Base-by-base conservation (phyloP, 2,888 invertebrate species). In the Leucoptera coffeella region DNA sequence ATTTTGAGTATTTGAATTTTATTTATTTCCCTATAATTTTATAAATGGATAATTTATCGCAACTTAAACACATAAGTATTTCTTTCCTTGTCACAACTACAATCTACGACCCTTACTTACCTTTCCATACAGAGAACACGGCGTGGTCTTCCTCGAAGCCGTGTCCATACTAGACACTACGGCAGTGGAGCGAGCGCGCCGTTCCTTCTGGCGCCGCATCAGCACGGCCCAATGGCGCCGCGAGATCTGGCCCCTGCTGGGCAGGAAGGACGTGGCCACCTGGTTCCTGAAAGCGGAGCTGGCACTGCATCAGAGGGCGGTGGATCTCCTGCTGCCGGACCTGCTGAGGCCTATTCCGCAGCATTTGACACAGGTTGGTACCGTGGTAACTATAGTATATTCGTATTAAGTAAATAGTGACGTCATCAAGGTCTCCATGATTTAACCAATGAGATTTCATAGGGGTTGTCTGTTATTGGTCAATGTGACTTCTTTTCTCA, bases 291-390 rank as follows among this genome's bases (percentile, higher is more conserved):
- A 75, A 45, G 89, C 92, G 26, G 95, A 96, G 65, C 84, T 90
- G 50, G 79, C 82, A 37, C 91, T 99, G 61, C 94, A 96, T 69
- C 97, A 99, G 69, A 88, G 89, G 49, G 78, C 96, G 39, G 93
- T 96, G 7, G 92, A 95, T 59, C 86, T 96, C 42, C 78, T 99
- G 39, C 87, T 99, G 61, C 96, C 97, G 11, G 93, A 96, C 64
- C 95, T 97, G 25, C 75, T 97, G 33, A 79, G 91, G 40, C 92
- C 93, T 20, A 94, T 95, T 45, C 95, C 95, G 36, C 89, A 92
- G 55, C 84, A 90, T 17, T 74, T 95, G 39, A 96, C 95, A 4
- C 95, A 95, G 95, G 45, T 94, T 88, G n/a, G n/a, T n/a, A n/a
- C 61, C 90, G 91, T 69, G 89, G 91, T 14, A 93, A 92, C 71